Evolutionary conservation across 2,797 vertebrate species (phyloP).

Genomic region (Trematomus bernacchii): DNA sequence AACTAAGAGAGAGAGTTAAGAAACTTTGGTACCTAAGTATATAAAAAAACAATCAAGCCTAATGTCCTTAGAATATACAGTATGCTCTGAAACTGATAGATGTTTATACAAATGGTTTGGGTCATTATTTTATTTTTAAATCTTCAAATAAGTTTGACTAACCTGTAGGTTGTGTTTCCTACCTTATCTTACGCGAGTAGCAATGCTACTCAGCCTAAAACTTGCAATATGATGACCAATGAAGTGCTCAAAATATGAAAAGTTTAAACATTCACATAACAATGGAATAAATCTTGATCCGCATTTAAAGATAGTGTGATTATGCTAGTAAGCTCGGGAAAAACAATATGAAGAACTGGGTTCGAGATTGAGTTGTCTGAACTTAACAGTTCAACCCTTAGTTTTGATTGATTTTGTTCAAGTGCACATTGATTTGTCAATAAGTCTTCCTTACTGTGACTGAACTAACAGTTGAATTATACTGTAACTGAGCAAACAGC

Average conservation of each 20-base stretch:
- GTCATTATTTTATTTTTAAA: too few relatives aligned
- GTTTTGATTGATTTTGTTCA: background rate
- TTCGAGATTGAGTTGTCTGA: background rate
- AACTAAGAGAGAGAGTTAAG: too few relatives aligned
- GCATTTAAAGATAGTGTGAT: background rate
- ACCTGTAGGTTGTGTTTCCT: too few relatives aligned
- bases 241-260: background rate
- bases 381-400: background rate
- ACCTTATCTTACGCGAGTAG: too few relatives aligned
- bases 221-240: too few relatives aligned
- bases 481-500: background rate
- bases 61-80: too few relatives aligned
- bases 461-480: background rate
- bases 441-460: background rate
- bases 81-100: too few relatives aligned
- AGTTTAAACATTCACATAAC: background rate
- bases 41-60: too few relatives aligned
- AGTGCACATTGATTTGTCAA: background rate
- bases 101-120: too few relatives aligned
- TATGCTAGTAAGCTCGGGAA: background rate
- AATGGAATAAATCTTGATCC: background rate
- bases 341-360: background rate
- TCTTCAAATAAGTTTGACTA: too few relatives aligned
- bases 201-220: too few relatives aligned
- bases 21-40: too few relatives aligned